These are phyloP conservation scores for Chelonia mydas DNA, from an alignment of 2,797 vertebrate species.

Conservation along the genomic window DNA sequence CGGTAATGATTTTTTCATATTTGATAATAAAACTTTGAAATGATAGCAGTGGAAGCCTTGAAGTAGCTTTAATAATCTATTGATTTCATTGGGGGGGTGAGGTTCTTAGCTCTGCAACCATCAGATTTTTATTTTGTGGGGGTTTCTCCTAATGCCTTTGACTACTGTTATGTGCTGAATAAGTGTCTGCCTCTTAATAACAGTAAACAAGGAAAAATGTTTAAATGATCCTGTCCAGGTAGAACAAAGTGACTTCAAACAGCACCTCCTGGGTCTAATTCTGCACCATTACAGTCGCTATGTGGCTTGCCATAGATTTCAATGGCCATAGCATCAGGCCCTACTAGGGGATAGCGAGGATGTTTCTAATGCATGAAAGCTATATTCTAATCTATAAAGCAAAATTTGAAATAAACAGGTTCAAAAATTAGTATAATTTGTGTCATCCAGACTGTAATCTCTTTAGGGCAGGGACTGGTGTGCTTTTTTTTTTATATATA, in stretches of 20 bases:
- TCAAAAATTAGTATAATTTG: not conserved
- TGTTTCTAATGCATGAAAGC: not conserved
- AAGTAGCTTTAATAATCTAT: conserved; percentile 43
- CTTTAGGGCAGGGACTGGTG: not conserved
- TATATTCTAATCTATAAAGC: not conserved
- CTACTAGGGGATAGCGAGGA: not conserved
- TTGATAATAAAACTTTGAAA: conserved; percentile 60
- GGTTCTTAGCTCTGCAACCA: not conserved
- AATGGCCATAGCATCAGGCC: not conserved
- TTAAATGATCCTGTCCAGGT: not conserved
- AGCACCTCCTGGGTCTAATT: not conserved
- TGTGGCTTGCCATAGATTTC: not conserved
- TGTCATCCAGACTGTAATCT: not conserved
- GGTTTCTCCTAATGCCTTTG: conserved; percentile 30
- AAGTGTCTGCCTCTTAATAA: not conserved
- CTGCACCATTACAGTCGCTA: not conserved
- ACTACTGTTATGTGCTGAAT: not conserved
- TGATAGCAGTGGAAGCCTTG: conserved; percentile 26
- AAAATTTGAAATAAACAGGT: not conserved
- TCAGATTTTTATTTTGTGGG: conserved; percentile 11
- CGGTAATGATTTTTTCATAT: conserved; percentile 73
- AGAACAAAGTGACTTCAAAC: not conserved
- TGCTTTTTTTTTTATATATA: not conserved
- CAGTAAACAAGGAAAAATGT: not conserved
- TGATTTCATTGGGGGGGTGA: conserved; percentile 25